phyloP scores from a whole-genome alignment of 1,140 invertebrate species.

The Ceratina japonica region DNA sequence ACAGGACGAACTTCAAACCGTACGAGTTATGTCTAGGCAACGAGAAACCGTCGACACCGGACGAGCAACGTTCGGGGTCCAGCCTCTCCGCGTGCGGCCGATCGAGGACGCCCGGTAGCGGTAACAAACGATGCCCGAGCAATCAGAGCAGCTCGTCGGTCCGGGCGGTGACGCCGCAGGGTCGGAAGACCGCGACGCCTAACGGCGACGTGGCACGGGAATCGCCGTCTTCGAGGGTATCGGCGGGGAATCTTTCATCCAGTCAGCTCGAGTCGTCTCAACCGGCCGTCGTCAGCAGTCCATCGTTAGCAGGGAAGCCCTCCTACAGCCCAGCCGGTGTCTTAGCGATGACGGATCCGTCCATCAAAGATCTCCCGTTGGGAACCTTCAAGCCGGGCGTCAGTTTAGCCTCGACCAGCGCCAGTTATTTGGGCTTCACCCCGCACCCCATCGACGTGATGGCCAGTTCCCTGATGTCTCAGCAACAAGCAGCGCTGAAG shows the following conservation, averaged over 20 bases:
- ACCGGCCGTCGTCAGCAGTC: constrained; percentile 67
- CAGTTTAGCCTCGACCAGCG: constrained; percentile 79
- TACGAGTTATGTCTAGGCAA: constrained; percentile 83
- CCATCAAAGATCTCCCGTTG: constrained; percentile 83
- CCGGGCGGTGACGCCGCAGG: constrained; percentile 81
- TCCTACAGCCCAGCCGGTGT: constrained; percentile 69
- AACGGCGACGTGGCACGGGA: constrained; percentile 71
- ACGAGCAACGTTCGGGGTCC: constrained; percentile 69
- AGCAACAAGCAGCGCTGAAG: constrained; percentile 85
- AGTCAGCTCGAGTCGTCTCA: constrained; percentile 34
- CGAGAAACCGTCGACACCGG: constrained; percentile 72
- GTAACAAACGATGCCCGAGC: constrained; percentile 81
- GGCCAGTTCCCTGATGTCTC: constrained; percentile 85
- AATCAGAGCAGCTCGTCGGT: constrained; percentile 84
- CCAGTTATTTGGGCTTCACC: constrained; percentile 80
- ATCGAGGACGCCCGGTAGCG: constrained; percentile 70
- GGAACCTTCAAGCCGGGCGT: constrained; percentile 83
- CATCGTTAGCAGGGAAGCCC: constrained; percentile 80
- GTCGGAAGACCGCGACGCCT: constrained; percentile 79
- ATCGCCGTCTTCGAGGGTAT: constrained; percentile 76
- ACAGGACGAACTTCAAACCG: constrained; percentile 85
- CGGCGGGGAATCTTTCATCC: constrained; percentile 55
- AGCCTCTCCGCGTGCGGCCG: constrained; percentile 71
- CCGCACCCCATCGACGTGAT: constrained; percentile 85
- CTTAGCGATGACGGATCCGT: constrained; percentile 79